These are phyloP conservation scores for Nothocercus julius DNA, from an alignment of 2,113 vertebrate genomes.

Conservation along the genomic window DNA sequence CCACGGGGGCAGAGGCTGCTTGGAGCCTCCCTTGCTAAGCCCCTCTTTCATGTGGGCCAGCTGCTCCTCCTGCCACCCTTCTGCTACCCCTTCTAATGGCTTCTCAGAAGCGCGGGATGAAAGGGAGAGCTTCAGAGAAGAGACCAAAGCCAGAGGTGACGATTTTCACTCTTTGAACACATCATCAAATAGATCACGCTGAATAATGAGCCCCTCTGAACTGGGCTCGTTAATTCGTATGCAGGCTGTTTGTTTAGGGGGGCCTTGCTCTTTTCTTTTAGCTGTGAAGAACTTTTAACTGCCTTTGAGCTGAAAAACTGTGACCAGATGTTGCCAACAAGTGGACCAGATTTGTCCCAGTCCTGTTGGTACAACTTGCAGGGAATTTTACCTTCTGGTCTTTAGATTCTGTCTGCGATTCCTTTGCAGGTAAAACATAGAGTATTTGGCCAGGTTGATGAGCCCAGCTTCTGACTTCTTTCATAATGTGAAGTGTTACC, in stretches of 20 bases:
- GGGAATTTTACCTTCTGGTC: background rate
- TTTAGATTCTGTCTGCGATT: background rate
- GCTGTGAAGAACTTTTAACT: constrained; percentile 3
- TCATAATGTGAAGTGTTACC: background rate
- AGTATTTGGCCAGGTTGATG: background rate
- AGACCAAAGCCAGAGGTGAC: constrained; percentile 37
- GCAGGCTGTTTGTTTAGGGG: constrained; percentile 42
- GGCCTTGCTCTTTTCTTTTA: constrained; percentile 32
- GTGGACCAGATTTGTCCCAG: background rate
- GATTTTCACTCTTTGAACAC: constrained; percentile 11
- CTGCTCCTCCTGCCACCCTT: background rate
- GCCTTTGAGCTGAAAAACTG: constrained; percentile 50
- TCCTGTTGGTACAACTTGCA: background rate
- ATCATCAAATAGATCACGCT: constrained; percentile 29
- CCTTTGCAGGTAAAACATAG: background rate
- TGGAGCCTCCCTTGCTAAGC: background rate
- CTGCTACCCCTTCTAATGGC: background rate
- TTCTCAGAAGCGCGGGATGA: background rate
- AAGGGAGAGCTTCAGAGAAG: constrained; percentile 16
- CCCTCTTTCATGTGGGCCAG: background rate
- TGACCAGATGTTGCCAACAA: constrained; percentile 21
- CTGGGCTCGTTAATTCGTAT: constrained; percentile 36
- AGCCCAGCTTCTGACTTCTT: background rate
- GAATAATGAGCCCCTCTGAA: constrained; percentile 49
- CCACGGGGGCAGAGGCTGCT: background rate